Evolutionary conservation across 1,140 invertebrate species (phyloP).

Genomic region (Eurosta solidaginis): DNA sequence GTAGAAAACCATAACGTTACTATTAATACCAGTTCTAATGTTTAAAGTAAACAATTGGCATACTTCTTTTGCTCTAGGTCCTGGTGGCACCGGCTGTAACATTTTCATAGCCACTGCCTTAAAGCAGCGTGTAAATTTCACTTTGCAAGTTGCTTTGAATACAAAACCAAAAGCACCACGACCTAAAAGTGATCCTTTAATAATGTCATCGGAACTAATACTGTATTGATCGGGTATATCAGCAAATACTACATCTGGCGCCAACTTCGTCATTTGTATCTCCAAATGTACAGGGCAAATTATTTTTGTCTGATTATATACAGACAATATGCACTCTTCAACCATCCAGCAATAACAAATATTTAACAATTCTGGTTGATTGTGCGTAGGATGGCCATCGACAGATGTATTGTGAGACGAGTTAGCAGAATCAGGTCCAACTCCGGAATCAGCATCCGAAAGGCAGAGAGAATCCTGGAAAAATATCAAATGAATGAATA

Average conservation of each 20-base stretch:
- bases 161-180: conserved; percentile 98
- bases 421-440: conserved; percentile 64
- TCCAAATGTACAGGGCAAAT: conserved; percentile 70
- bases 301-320: conserved; percentile 67
- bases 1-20: not conserved
- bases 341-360: conserved; percentile 79
- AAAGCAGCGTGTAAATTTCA: conserved; percentile 64
- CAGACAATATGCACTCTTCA: conserved; percentile 92
- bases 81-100: conserved; percentile 90
- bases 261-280: conserved; percentile 67
- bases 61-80: conserved; percentile 69
- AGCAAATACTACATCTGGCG: conserved; percentile 81
- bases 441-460: conserved; percentile 67
- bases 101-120: conserved; percentile 93
- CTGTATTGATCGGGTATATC: conserved; percentile 83
- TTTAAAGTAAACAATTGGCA: not conserved
- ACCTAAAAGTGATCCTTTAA: conserved; percentile 81
- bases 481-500: not conserved
- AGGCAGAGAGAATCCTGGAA: conserved; percentile 53
- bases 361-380: conserved; percentile 52
- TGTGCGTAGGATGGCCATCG: conserved; percentile 71
- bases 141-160: conserved; percentile 79
- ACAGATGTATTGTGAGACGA: conserved; percentile 80
- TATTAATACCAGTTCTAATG: not conserved
- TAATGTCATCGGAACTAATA: conserved; percentile 79